Percentiles rank a stretch among this genome's conserved stretches.
Conservation (phyloP, 2,888 invertebrate genomes). For the Yponomeuta malinellus region DNA sequence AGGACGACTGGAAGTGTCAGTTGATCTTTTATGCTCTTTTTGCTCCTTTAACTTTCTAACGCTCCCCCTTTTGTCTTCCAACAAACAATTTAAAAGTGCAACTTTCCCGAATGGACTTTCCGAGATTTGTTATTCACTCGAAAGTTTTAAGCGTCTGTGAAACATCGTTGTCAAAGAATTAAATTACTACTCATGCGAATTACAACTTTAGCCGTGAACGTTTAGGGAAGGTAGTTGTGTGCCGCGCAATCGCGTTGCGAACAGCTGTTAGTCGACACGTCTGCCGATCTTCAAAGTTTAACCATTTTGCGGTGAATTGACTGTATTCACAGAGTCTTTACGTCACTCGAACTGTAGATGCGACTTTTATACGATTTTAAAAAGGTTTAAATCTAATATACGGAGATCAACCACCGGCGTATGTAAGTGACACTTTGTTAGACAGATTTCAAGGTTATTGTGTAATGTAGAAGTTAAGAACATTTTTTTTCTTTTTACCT, state of each 20-base stretch:
- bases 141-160: slow-evolving; percentile 74
- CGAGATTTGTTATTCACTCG: slow-evolving; percentile 72
- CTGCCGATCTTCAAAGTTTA: slow-evolving; percentile 39
- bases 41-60: slow-evolving; percentile 58
- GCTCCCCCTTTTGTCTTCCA: slow-evolving; percentile 48
- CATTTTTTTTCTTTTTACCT: no score
- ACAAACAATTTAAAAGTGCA: slow-evolving; percentile 69
- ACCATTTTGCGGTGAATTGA: slow-evolving; percentile 48
- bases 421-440: no score
- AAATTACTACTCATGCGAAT: slow-evolving; percentile 45
- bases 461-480: no score
- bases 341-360: not conserved
- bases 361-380: not conserved
- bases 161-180: slow-evolving; percentile 68
- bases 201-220: slow-evolving; percentile 31
- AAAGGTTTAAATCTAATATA: no score
- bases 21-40: slow-evolving; percentile 49
- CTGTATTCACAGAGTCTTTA: slow-evolving; percentile 32
- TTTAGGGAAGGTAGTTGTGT: slow-evolving; percentile 41
- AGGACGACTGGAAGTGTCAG: slow-evolving; percentile 23
- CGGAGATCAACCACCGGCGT: no score
- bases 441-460: no score
- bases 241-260: slow-evolving; percentile 25
- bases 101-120: slow-evolving; percentile 66
- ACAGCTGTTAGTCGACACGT: slow-evolving; percentile 4